Percentiles rank a stretch among this genome's conserved stretches.
Conservation (phyloP, 2,113 vertebrate genomes). For the Colaptes auratus region DNA sequence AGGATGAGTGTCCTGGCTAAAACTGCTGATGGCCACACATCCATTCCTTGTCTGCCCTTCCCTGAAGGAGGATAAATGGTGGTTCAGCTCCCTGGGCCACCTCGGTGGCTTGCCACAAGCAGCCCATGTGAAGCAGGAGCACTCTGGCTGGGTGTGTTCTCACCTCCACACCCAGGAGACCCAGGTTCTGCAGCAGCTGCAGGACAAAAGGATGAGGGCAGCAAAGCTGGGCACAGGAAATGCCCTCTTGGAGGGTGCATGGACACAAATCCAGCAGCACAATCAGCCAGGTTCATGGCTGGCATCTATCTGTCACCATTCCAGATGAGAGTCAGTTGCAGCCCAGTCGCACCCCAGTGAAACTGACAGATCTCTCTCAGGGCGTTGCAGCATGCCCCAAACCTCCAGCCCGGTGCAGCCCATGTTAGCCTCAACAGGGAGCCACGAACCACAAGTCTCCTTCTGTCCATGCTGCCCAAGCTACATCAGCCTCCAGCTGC, state of each 20-base stretch:
- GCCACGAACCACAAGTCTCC: accelerated
- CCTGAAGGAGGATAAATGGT: neutral
- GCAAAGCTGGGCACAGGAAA: neutral
- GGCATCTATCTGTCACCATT: neutral
- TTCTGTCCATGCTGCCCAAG: neutral
- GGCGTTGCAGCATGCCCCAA: neutral
- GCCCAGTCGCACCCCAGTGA: accelerated
- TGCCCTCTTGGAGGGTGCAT: neutral
- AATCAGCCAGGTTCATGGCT: neutral
- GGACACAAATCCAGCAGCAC: neutral
- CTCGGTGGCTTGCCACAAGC: neutral
- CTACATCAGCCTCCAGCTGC: neutral
- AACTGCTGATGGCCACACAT: neutral
- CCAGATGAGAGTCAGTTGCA: neutral
- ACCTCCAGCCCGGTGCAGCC: neutral
- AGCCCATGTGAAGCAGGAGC: accelerated
- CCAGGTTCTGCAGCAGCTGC: neutral
- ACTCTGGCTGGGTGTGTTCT: neutral
- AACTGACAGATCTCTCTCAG: neutral
- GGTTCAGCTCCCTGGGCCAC: neutral
- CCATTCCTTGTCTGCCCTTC: neutral
- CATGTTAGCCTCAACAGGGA: neutral
- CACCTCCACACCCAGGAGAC: neutral
- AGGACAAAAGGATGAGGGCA: neutral
- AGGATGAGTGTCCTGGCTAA: neutral